Evolutionary conservation across 23 tunicate species (phyloP).

Genomic region (Oikopleura dioica): DNA sequence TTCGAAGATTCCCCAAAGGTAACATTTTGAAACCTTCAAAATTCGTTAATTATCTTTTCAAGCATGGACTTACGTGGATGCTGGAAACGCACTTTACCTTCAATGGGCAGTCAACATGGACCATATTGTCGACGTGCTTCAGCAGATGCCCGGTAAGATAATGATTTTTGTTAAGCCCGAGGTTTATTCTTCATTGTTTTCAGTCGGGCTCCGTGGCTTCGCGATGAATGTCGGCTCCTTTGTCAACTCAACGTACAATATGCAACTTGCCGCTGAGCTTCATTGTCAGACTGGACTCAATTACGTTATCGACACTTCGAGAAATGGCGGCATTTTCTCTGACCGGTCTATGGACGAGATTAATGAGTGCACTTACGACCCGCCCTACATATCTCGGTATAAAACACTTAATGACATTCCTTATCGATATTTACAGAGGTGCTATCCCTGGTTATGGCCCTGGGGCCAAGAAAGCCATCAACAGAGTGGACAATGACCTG

Average conservation of each 20-base stretch:
- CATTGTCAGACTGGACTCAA: conserved; percentile 81
- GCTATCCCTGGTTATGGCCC: too few species aligned
- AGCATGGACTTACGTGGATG: conserved; percentile 88
- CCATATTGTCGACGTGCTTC: conserved; percentile 47
- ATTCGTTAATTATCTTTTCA: background rate
- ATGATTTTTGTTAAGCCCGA: background rate
- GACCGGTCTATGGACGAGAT: conserved; percentile 43
- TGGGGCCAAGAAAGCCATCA: too few species aligned
- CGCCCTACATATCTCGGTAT: too few species aligned
- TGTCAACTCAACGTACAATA: conserved; percentile 61
- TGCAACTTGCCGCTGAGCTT: conserved; percentile 48
- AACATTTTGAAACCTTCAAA: background rate
- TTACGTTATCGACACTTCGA: conserved; percentile 78
- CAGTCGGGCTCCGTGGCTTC: conserved; percentile 15
- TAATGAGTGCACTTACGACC: conserved; percentile 86
- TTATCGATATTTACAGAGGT: too few species aligned
- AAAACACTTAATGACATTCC: too few species aligned
- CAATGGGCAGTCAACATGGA: conserved; percentile 88
- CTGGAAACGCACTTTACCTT: conserved; percentile 92
- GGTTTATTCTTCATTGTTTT: background rate
- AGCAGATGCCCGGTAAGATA: conserved; percentile 37
- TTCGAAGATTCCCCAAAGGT: conserved; percentile 22
- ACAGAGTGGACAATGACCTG: too few species aligned
- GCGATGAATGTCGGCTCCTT: conserved; percentile 93
- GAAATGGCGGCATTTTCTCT: conserved; percentile 78